phyloP scores from a whole-genome alignment of 2,797 vertebrate genomes.

The Lepidocolaptes lacrymiger region DNA sequence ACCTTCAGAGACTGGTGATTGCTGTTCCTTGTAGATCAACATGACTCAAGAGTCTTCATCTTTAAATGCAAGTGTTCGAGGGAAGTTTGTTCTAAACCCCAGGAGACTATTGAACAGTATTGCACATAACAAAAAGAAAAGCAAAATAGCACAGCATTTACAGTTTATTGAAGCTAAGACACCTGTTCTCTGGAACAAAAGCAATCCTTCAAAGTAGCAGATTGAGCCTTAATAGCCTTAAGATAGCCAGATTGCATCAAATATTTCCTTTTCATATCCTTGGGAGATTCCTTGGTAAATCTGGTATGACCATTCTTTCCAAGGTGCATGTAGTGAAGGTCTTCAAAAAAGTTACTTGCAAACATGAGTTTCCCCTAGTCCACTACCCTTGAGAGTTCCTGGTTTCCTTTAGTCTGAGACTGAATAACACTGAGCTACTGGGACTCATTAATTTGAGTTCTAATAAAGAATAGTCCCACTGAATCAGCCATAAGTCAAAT shows the following conservation, averaged over 20 bases:
- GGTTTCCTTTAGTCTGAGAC: background rate
- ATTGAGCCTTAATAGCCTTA: background rate
- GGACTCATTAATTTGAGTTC: background rate
- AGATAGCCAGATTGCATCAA: background rate
- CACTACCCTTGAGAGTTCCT: background rate
- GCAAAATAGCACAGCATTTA: background rate
- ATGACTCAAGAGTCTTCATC: background rate
- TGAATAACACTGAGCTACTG: background rate
- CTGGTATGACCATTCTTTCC: background rate
- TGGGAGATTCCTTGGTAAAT: background rate
- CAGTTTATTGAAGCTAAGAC: background rate
- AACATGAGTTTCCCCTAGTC: background rate
- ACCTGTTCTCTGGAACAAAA: background rate
- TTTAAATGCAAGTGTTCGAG: background rate
- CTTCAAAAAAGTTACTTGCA: background rate
- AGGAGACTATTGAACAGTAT: background rate
- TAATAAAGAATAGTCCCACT: background rate
- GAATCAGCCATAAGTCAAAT: background rate
- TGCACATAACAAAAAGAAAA: background rate
- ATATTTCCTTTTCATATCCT: background rate
- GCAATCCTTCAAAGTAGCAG: background rate
- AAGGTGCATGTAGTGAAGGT: background rate
- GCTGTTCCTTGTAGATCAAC: background rate
- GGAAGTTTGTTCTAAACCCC: background rate
- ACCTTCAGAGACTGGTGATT: background rate